Percentiles rank a stretch among this genome's conserved stretches.
phyloP scores from a whole-genome alignment of 2,797 vertebrate species.

The Artibeus lituratus region DNA sequence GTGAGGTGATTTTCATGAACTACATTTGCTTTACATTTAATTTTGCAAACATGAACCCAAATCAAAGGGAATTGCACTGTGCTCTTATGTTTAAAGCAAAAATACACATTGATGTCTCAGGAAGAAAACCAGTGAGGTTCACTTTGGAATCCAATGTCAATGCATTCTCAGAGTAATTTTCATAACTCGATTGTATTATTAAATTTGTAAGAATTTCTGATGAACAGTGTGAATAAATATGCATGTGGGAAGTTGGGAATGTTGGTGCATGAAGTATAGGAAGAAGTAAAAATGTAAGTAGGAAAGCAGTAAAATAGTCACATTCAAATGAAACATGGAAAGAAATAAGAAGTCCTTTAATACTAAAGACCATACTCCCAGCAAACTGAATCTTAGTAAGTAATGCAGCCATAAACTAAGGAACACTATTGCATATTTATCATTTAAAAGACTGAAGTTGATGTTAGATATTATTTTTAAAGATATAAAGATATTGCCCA shows the following conservation, averaged over 20 bases:
- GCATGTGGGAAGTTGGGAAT: not conserved
- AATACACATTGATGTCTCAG: not conserved
- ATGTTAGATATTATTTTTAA: not conserved
- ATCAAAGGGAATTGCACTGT: not conserved
- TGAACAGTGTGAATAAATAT: not conserved
- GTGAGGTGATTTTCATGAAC: conserved; percentile 52
- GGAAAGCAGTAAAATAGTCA: not conserved
- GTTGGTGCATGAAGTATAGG: not conserved
- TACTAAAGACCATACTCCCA: not conserved
- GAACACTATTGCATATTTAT: not conserved
- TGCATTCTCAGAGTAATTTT: conserved; percentile 22
- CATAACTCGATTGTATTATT: conserved; percentile 19
- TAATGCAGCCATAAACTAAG: not conserved
- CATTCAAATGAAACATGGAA: not conserved
- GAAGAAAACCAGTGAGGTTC: not conserved
- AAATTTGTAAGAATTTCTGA: not conserved
- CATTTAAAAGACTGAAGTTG: not conserved
- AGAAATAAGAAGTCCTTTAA: not conserved
- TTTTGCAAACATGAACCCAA: conserved; percentile 51
- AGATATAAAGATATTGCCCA: not conserved
- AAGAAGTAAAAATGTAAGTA: not conserved
- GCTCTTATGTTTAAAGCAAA: conserved; percentile 45
- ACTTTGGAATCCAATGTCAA: conserved; percentile 3
- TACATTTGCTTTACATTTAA: conserved; percentile 57
- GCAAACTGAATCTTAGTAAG: not conserved